Conservation (phyloP, 2,888 invertebrate species). For the Drosophila incognita region DNA sequence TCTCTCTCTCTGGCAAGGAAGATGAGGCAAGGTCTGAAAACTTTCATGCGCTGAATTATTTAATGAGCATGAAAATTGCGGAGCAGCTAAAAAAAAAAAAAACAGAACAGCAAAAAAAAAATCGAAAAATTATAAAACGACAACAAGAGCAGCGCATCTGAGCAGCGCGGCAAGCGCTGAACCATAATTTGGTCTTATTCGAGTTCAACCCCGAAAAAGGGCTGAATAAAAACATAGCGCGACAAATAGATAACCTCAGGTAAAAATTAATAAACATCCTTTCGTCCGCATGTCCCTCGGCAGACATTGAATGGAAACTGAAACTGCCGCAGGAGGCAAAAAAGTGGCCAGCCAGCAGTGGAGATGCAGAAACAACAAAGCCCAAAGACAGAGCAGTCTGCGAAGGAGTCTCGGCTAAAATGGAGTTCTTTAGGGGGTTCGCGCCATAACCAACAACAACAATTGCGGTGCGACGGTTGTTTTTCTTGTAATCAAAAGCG, state of each 20-base stretch:
- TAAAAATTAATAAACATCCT: constrained; percentile 79
- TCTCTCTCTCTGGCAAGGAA: neutral
- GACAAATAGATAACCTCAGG: constrained; percentile 81
- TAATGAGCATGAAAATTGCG: constrained; percentile 78
- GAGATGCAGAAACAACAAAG: constrained; percentile 26
- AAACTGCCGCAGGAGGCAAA: constrained; percentile 43
- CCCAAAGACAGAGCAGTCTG: neutral
- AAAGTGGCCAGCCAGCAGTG: constrained; percentile 12
- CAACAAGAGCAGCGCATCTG: constrained; percentile 15
- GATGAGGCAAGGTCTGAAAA: constrained; percentile 26
- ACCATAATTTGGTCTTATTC: constrained; percentile 18
- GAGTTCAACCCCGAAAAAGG: constrained; percentile 64
- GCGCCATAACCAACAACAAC: constrained; percentile 20
- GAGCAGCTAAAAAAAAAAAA: constrained; percentile 52
- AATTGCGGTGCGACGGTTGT: constrained; percentile 55
- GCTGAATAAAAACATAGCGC: constrained; percentile 65
- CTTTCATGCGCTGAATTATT: constrained; percentile 73
- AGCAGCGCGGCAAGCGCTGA: constrained; percentile 6
- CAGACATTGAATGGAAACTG: constrained; percentile 4
- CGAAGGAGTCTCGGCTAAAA: neutral
- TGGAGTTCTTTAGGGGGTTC: constrained; percentile 8
- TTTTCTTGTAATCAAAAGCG: constrained; percentile 79
- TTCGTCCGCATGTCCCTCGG: constrained; percentile 21
- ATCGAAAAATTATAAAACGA: constrained; percentile 18
- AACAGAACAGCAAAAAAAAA: constrained; percentile 11